These are phyloP conservation scores for Latrodectus geometricus DNA, from an alignment of 1,140 invertebrate species.

Conservation along the genomic window DNA sequence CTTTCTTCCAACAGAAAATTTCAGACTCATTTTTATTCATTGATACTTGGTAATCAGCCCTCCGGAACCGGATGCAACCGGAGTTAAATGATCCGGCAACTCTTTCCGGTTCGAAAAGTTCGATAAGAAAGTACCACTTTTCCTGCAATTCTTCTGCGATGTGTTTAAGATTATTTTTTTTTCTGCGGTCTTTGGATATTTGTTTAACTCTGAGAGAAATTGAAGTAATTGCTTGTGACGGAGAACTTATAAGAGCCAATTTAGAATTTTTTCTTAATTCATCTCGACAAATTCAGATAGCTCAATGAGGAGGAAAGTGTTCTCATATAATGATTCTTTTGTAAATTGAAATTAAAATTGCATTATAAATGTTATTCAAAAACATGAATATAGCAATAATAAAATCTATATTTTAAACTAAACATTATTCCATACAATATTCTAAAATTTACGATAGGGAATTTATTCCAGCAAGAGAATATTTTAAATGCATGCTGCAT, in stretches of 20 bases:
- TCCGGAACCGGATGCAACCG: neutral
- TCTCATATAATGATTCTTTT: no score
- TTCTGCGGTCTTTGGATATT: neutral
- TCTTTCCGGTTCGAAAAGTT: neutral
- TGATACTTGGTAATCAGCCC: neutral
- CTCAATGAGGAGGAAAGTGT: no score
- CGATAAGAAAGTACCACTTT: neutral
- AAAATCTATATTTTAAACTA: no score
- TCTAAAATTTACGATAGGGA: no score
- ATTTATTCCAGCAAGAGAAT: no score
- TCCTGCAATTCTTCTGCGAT: neutral
- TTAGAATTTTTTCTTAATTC: neutral
- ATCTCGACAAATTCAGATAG: neutral
- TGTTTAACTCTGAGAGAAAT: neutral
- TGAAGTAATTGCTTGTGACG: neutral
- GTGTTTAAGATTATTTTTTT: neutral
- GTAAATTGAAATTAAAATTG: no score
- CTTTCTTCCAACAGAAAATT: neutral
- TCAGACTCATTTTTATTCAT: neutral
- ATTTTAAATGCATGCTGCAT: no score
- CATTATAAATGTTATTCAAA: no score
- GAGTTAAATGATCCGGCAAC: slow-evolving; percentile 1
- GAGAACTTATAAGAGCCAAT: neutral
- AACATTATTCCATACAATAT: no score
- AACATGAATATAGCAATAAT: no score